phyloP scores from a whole-genome alignment of 2,888 invertebrate genomes.

The Papilio protenor region DNA sequence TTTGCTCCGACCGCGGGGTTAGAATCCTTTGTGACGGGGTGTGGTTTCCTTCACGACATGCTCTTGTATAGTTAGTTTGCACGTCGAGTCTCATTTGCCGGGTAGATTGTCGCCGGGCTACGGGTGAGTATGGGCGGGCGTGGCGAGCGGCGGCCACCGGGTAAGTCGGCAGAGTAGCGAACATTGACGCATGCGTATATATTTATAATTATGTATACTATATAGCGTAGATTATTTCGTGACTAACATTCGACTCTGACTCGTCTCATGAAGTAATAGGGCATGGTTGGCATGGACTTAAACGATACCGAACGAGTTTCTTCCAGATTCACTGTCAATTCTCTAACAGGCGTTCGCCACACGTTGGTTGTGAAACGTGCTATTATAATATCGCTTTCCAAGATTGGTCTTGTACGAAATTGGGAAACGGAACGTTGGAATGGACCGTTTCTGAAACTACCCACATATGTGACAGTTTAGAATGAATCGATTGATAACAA shows the following conservation, averaged over 20 bases:
- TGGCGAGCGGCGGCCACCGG: constrained; percentile 50
- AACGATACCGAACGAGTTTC: constrained; percentile 67
- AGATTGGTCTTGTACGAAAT: constrained; percentile 31
- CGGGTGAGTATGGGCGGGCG: constrained; percentile 52
- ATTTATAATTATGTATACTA: constrained; percentile 41
- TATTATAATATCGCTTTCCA: constrained; percentile 70
- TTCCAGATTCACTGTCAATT: constrained; percentile 79
- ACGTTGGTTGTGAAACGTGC: constrained; percentile 83
- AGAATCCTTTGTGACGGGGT: constrained; percentile 66
- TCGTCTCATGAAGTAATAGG: constrained; percentile 47
- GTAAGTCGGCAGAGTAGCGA: constrained; percentile 58
- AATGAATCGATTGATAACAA: constrained; percentile 23
- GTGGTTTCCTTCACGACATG: constrained; percentile 55
- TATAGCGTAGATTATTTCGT: constrained; percentile 52
- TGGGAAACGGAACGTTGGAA: background rate
- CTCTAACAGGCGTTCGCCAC: constrained; percentile 75
- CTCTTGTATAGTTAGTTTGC: constrained; percentile 60
- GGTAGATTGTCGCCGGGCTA: constrained; percentile 48
- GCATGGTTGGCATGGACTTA: constrained; percentile 79
- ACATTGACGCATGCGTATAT: constrained; percentile 58
- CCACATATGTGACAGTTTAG: constrained; percentile 46
- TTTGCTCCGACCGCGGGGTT: constrained; percentile 63
- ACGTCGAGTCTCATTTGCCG: constrained; percentile 58
- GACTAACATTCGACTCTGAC: constrained; percentile 58
- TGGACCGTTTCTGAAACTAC: background rate